These are phyloP conservation scores for Laupala kohalensis DNA, from an alignment of 1,140 invertebrate species.

Conservation along the genomic window DNA sequence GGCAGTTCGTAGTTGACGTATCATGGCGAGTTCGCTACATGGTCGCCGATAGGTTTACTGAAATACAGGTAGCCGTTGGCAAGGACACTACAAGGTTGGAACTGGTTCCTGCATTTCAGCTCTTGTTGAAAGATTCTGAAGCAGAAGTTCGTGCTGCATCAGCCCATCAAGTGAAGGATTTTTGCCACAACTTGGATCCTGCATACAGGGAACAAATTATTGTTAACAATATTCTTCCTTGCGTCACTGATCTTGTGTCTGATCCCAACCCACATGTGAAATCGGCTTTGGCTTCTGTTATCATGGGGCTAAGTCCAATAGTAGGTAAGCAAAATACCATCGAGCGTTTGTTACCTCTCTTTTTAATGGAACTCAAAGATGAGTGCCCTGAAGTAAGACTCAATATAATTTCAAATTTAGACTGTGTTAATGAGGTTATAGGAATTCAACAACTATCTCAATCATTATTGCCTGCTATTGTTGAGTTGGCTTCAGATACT, in stretches of 20 bases:
- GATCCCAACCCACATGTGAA: conserved; percentile 99
- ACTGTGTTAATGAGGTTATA: conserved; percentile 97
- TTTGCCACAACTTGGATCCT: conserved; percentile 88
- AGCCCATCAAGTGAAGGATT: conserved; percentile 86
- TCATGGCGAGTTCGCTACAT: conserved; percentile 96
- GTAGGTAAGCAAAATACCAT: conserved; percentile 95
- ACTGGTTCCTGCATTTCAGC: conserved; percentile 86
- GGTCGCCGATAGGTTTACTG: conserved; percentile 93
- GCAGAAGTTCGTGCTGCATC: conserved; percentile 96
- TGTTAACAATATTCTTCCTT: conserved; percentile 93
- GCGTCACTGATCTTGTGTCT: conserved; percentile 92
- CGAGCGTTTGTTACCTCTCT: conserved; percentile 92
- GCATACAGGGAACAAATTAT: conserved; percentile 86
- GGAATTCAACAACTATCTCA: conserved; percentile 84
- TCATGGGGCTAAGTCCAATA: conserved; percentile 98
- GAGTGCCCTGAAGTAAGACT: conserved; percentile 98
- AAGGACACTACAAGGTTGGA: conserved; percentile 91
- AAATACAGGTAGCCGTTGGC: conserved; percentile 86
- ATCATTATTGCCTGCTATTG: conserved; percentile 93
- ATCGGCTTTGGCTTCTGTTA: conserved; percentile 93
- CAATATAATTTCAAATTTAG: conserved; percentile 98
- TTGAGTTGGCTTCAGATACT: conserved; percentile 95
- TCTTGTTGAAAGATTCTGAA: conserved; percentile 91
- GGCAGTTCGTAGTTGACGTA: conserved; percentile 85
- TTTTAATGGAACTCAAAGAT: conserved; percentile 94